Conservation (phyloP, 2,797 vertebrate genomes). For the Sebastes dallii region DNA sequence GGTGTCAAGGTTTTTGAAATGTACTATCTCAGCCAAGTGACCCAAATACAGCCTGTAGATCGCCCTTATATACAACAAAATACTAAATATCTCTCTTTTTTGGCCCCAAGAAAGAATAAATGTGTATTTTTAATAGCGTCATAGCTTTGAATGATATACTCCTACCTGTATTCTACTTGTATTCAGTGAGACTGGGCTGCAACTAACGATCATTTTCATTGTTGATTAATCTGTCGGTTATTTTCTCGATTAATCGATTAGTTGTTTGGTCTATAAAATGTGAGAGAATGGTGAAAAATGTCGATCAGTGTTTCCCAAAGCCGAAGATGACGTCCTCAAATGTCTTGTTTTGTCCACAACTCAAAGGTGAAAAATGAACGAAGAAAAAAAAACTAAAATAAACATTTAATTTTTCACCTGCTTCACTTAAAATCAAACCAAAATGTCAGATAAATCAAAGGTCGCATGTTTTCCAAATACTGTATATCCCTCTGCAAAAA, state of each 20-base stretch:
- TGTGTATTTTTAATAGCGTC: neutral
- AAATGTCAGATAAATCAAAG: slow-evolving; percentile 4
- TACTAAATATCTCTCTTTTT: neutral
- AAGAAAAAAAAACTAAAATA: neutral
- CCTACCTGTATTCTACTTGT: neutral
- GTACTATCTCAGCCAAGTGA: neutral
- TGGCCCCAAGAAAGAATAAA: neutral
- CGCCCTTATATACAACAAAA: neutral
- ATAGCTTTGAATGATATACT: neutral
- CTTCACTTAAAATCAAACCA: neutral
- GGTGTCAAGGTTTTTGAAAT: neutral
- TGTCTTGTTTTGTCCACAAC: too few species aligned
- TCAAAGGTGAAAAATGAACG: too few species aligned
- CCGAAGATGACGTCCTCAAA: too few species aligned
- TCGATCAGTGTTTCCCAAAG: accelerated
- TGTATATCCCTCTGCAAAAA: neutral
- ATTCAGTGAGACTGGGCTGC: neutral
- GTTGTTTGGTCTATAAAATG: too few species aligned
- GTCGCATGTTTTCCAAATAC: neutral
- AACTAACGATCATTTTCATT: too few species aligned
- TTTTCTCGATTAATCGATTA: too few species aligned
- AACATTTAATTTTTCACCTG: neutral
- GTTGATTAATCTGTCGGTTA: too few species aligned
- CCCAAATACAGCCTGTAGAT: neutral
- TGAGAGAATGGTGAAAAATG: too few species aligned